Conservation (phyloP, 2,797 vertebrate genomes). For the Eulemur coronatus region DNA sequence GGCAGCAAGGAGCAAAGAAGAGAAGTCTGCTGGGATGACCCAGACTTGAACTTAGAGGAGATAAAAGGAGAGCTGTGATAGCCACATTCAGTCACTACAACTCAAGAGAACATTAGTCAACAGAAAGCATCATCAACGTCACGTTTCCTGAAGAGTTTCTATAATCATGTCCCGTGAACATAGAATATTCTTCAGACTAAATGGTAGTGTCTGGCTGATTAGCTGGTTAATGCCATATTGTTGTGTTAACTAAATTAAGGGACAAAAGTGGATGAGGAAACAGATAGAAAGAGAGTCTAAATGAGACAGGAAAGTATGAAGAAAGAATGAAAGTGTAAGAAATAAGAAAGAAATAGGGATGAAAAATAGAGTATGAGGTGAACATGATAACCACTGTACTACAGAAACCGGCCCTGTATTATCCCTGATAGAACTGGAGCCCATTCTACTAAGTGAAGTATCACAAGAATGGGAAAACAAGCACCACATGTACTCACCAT, state of each 20-base stretch:
- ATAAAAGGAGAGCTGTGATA: constrained; percentile 16
- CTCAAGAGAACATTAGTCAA: background rate
- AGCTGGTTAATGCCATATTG: background rate
- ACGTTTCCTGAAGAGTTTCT: background rate
- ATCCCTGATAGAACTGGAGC: no score
- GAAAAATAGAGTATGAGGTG: no score
- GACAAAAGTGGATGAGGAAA: background rate
- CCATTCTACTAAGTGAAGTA: no score
- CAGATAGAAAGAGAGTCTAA: background rate
- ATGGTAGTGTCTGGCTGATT: background rate
- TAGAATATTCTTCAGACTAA: background rate
- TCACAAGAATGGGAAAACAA: no score
- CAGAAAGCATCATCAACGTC: background rate
- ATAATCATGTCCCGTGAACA: background rate
- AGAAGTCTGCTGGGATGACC: constrained; percentile 33
- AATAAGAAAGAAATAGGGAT: background rate
- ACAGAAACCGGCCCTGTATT: no score
- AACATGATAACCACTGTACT: no score
- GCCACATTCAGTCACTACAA: background rate
- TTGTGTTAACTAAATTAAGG: background rate
- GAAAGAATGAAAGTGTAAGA: background rate
- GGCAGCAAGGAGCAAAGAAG: background rate
- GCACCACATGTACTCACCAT: no score
- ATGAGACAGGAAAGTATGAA: background rate
- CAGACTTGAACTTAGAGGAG: constrained; percentile 58